A percentile compares a stretch with the other conserved stretches of the same genome.
phyloP scores from a whole-genome alignment of 2,888 invertebrate species.

The Campoletis raptor region DNA sequence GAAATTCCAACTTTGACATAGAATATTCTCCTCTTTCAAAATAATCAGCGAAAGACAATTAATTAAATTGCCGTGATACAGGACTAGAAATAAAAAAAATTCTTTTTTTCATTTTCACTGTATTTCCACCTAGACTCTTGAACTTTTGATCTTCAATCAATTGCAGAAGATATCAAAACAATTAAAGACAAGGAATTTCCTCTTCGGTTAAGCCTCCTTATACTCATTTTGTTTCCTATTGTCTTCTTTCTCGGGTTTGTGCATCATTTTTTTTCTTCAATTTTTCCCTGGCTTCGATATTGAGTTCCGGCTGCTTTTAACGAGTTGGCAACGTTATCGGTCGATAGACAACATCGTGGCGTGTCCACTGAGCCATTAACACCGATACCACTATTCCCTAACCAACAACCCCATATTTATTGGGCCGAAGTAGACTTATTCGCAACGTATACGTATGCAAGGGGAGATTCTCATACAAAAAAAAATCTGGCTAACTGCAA shows the following conservation, averaged over 20 bases:
- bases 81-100: not conserved
- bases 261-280: not conserved
- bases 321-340: constrained; percentile 67
- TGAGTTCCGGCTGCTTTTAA: constrained; percentile 50
- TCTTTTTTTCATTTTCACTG: not conserved
- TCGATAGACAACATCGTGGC: constrained; percentile 58
- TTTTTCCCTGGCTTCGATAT: constrained; percentile 6
- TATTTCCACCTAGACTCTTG: not conserved
- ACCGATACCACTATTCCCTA: constrained; percentile 48
- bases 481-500: not conserved
- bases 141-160: constrained; percentile 47
- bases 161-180: constrained; percentile 48
- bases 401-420: constrained; percentile 42
- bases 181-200: constrained; percentile 38
- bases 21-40: not conserved
- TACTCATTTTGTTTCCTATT: constrained; percentile 36
- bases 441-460: not conserved
- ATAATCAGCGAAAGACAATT: not conserved
- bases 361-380: constrained; percentile 66
- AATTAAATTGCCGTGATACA: not conserved
- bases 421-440: not conserved
- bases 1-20: not conserved
- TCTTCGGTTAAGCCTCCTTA: not conserved
- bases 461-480: not conserved
- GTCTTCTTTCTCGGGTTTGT: constrained; percentile 22